Percentiles rank a stretch among this genome's conserved stretches.
These are phyloP conservation scores for Drosophila varians DNA, from an alignment of 1,140 invertebrate genomes.

Conservation along the genomic window DNA sequence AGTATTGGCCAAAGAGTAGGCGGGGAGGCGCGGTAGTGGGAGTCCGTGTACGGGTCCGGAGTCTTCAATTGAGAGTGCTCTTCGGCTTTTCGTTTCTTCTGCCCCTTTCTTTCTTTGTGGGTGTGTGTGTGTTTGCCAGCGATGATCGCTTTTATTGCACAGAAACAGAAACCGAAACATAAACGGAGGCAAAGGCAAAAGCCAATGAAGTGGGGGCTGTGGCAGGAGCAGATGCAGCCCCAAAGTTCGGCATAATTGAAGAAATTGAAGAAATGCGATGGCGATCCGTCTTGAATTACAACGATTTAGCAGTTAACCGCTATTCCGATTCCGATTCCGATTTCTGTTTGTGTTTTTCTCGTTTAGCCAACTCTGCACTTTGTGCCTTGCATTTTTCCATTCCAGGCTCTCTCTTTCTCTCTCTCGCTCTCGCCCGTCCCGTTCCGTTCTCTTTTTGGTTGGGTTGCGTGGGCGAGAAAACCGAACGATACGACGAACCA, in stretches of 20 bases:
- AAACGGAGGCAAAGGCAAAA: background rate
- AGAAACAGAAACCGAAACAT: slow-evolving; percentile 34
- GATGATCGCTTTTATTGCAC: slow-evolving; percentile 40
- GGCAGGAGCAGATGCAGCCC: background rate
- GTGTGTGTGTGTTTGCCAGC: slow-evolving; percentile 8
- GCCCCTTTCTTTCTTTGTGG: slow-evolving; percentile 15
- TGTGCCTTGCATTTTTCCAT: slow-evolving; percentile 41
- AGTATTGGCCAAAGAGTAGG: slow-evolving; percentile 46
- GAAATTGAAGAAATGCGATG: slow-evolving; percentile 41
- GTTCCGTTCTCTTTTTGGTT: too few relatives aligned
- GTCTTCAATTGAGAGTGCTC: slow-evolving; percentile 25
- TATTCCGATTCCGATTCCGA: slow-evolving; percentile 27
- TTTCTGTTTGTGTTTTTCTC: slow-evolving; percentile 16
- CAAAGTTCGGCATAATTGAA: slow-evolving; percentile 34
- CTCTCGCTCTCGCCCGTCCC: too few relatives aligned
- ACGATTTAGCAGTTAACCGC: slow-evolving; percentile 38
- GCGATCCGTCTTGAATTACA: slow-evolving; percentile 40
- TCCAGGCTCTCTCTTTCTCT: slow-evolving; percentile 18
- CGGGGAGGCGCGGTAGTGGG: slow-evolving; percentile 33
- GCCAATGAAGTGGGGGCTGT: background rate
- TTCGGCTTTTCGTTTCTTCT: slow-evolving; percentile 2
- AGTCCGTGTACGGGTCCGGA: too few relatives aligned
- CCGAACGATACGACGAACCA: slow-evolving; percentile 15
- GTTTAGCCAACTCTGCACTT: slow-evolving; percentile 33
- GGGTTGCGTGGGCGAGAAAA: slow-evolving; percentile 66